A percentile compares a stretch with the other conserved stretches of the same genome.
Evolutionary conservation across 2,797 vertebrate species (phyloP).

Genomic region (Syngnathus rostellatus): DNA sequence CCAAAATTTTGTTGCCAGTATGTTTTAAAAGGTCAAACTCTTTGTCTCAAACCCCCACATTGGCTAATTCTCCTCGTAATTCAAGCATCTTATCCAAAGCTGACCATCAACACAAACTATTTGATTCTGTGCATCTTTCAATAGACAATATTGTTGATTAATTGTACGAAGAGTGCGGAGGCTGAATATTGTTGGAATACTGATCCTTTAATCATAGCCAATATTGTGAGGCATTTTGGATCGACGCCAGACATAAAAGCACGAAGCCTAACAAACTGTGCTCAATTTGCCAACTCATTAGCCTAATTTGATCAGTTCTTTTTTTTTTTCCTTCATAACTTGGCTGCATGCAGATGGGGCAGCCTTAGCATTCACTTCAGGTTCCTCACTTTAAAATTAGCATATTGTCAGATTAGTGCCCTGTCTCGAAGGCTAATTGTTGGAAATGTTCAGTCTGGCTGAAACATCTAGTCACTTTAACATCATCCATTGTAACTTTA

Average conservation of each 20-base stretch:
- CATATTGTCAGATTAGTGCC: constrained; percentile 1
- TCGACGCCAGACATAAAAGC: constrained; percentile 1
- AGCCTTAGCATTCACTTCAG: constrained; percentile 1
- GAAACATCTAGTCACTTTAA: not conserved
- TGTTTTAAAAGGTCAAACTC: not conserved
- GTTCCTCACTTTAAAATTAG: constrained; percentile 2
- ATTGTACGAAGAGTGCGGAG: not conserved
- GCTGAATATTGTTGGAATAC: not conserved
- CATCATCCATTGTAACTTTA: not conserved
- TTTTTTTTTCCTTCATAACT: not conserved
- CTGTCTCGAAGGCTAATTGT: not conserved
- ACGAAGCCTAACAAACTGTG: not conserved
- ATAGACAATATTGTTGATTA: not conserved
- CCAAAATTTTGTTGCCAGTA: too few species aligned
- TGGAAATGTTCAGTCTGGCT: not conserved
- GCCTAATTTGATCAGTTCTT: not conserved
- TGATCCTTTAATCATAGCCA: not conserved
- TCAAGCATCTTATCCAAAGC: not conserved
- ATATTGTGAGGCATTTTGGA: constrained; percentile 1
- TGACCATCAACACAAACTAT: not conserved
- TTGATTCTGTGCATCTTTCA: not conserved
- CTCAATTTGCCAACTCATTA: constrained; percentile 6
- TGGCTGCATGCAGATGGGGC: constrained; percentile 1
- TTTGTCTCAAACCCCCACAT: not conserved
- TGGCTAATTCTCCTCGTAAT: not conserved